These are phyloP conservation scores for Drosophila borborema DNA, from an alignment of 2,888 invertebrate genomes.

Conservation along the genomic window DNA sequence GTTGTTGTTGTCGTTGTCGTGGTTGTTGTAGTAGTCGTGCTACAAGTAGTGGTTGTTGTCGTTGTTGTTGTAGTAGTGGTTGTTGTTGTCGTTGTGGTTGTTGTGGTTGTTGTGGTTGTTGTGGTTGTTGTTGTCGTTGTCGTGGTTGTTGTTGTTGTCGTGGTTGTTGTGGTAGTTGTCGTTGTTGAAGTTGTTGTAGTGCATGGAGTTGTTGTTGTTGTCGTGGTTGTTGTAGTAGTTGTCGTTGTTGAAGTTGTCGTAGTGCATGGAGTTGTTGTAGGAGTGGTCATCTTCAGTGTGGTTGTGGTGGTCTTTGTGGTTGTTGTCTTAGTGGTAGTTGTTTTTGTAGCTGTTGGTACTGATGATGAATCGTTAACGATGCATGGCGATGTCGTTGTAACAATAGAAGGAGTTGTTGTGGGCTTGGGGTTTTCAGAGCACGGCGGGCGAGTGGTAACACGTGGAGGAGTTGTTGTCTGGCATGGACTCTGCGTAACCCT, in stretches of 20 bases:
- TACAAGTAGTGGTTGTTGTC: neutral
- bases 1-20: neutral
- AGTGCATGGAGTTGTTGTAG: neutral
- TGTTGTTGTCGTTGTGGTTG: neutral
- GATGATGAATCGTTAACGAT: constrained; percentile 11
- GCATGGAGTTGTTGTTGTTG: neutral
- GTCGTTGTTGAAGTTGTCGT: neutral
- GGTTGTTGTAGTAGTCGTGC: neutral
- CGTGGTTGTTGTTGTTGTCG: neutral
- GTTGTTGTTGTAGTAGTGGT: constrained; percentile 5
- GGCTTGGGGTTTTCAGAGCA: constrained; percentile 22
- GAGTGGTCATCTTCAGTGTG: too few species aligned
- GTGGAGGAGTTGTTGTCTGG: constrained; percentile 27
- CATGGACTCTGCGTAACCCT: constrained; percentile 22
- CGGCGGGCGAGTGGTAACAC: constrained; percentile 37
- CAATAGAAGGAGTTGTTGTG: constrained; percentile 19
- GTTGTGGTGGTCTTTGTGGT: neutral
- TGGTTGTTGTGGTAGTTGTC: neutral
- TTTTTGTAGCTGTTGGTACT: constrained; percentile 18
- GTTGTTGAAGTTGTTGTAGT: neutral
- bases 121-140: neutral
- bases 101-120: neutral
- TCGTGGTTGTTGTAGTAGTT: neutral
- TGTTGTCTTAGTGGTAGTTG: neutral
- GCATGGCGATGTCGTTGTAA: constrained; percentile 21